Percentiles rank a stretch among this genome's conserved stretches.
phyloP scores from a whole-genome alignment of 1,140 invertebrate genomes.

The Calliopsis andreniformis region DNA sequence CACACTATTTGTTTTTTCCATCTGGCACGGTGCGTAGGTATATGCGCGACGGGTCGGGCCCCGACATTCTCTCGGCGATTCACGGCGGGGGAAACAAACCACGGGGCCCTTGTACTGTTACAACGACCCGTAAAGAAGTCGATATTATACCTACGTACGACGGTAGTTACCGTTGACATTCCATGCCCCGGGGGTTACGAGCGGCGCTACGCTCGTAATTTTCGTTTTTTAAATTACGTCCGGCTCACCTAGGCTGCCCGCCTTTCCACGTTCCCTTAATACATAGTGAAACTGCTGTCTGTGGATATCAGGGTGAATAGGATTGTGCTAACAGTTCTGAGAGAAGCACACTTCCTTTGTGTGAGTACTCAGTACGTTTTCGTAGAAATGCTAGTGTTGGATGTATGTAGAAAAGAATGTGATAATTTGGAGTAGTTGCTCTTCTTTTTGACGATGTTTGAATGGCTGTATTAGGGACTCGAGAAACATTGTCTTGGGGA shows the following conservation, averaged over 20 bases:
- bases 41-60: constrained; percentile 21
- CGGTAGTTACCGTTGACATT: constrained; percentile 63
- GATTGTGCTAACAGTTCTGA: neutral
- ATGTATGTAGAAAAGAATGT: no score
- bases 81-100: constrained; percentile 44
- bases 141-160: constrained; percentile 63
- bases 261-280: neutral
- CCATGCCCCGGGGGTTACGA: constrained; percentile 40
- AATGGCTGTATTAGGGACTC: no score
- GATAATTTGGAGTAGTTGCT: no score
- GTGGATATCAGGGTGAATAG: constrained; percentile 4
- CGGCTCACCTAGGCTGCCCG: neutral
- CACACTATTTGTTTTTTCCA: constrained; percentile 63
- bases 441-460: no score
- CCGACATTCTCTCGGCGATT: constrained; percentile 52
- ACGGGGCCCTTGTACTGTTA: constrained; percentile 53
- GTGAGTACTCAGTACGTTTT: no score
- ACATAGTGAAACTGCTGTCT: constrained; percentile 1
- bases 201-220: constrained; percentile 40
- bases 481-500: no score
- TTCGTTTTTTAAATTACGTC: constrained; percentile 21
- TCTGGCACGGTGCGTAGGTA: constrained; percentile 54
- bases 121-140: constrained; percentile 55
- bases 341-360: no score
- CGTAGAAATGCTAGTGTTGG: no score